Conservation (phyloP, 2,888 invertebrate species). For the Emesis russula region DNA sequence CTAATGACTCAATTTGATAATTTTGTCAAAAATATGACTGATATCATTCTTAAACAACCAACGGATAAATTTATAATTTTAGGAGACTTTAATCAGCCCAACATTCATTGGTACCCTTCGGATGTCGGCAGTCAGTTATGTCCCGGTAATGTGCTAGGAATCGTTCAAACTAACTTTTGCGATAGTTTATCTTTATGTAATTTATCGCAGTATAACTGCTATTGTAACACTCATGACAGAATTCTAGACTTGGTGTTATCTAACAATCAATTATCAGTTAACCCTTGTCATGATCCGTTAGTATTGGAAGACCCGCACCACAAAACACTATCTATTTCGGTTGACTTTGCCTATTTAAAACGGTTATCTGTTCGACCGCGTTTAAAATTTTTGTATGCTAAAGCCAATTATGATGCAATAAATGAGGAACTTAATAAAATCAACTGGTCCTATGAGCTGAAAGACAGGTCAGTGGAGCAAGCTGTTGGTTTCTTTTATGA, state of each 20-base stretch:
- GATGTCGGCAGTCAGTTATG: background rate
- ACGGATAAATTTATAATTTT: constrained; percentile 41
- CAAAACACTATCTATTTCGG: background rate
- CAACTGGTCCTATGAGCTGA: background rate
- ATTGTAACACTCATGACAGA: constrained; percentile 30
- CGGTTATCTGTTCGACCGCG: background rate
- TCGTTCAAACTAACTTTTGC: constrained; percentile 22
- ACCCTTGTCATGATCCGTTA: background rate
- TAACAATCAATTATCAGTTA: background rate
- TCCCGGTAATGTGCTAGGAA: constrained; percentile 21
- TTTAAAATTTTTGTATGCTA: background rate
- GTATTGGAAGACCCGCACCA: background rate
- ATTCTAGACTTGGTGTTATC: constrained; percentile 42
- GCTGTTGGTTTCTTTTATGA: background rate
- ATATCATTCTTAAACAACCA: constrained; percentile 17
- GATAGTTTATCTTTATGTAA: constrained; percentile 36
- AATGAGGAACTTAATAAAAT: background rate
- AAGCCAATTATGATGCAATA: background rate
- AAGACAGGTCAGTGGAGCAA: background rate
- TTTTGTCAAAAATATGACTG: constrained; percentile 18
- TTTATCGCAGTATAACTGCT: constrained; percentile 36
- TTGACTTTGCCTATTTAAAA: background rate
- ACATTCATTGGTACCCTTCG: constrained; percentile 34
- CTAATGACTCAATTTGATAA: constrained; percentile 16
- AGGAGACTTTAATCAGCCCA: constrained; percentile 48